A percentile compares a stretch with the other conserved stretches of the same genome.
phyloP scores from a whole-genome alignment of 1,140 invertebrate species.

The Adelges cooleyi region DNA sequence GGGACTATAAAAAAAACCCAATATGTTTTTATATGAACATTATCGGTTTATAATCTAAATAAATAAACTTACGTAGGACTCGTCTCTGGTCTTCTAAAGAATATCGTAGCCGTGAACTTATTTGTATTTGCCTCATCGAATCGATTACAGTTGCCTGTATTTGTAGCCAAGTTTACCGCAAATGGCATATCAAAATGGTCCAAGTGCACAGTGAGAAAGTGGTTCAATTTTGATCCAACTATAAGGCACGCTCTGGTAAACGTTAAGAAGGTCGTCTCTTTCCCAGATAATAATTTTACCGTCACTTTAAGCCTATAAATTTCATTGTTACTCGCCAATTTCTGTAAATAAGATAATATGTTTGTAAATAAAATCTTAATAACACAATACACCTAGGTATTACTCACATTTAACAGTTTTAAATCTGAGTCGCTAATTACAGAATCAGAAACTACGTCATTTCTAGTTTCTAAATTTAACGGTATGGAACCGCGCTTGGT shows the following conservation, averaged over 20 bases:
- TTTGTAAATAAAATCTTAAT: too few relatives aligned
- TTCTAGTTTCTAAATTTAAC: slow-evolving; percentile 3
- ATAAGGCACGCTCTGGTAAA: slow-evolving; percentile 54
- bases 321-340: slow-evolving; percentile 52
- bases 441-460: not conserved
- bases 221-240: slow-evolving; percentile 3
- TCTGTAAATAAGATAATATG: slow-evolving; percentile 39
- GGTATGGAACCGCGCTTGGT: not conserved
- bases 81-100: slow-evolving; percentile 55
- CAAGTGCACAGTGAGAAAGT: slow-evolving; percentile 11
- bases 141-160: slow-evolving; percentile 31
- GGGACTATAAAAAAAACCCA: slow-evolving; percentile 40
- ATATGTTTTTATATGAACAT: too few relatives aligned
- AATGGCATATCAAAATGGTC: slow-evolving; percentile 18
- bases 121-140: slow-evolving; percentile 39
- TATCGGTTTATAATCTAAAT: not conserved
- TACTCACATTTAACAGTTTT: slow-evolving; percentile 4
- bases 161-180: slow-evolving; percentile 18
- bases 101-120: slow-evolving; percentile 59
- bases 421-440: not conserved
- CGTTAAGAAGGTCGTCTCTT: slow-evolving; percentile 55
- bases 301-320: slow-evolving; percentile 64
- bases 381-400: too few relatives aligned
- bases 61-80: slow-evolving; percentile 45
- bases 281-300: slow-evolving; percentile 52